Evolutionary conservation across 1,140 invertebrate genomes (phyloP).

Genomic region (Zaprionus vittiger): DNA sequence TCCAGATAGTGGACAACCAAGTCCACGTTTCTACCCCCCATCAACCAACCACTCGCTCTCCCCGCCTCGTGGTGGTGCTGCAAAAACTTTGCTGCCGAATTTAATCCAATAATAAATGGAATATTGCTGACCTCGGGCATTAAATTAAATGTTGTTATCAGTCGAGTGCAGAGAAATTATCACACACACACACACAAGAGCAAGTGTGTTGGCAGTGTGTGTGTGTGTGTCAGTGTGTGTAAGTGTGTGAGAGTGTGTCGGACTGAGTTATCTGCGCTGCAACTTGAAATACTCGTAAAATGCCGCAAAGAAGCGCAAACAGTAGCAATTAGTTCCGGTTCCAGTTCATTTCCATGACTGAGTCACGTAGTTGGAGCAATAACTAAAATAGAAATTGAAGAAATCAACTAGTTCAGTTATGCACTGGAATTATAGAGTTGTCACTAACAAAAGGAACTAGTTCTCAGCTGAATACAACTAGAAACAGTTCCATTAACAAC

Average conservation of each 20-base stretch:
- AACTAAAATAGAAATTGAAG: background rate
- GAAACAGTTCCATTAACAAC: background rate
- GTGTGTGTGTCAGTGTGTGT: background rate
- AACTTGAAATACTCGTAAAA: background rate
- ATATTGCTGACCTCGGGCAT: slow-evolving; percentile 85
- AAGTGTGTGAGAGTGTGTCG: background rate
- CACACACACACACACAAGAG: slow-evolving; percentile 40
- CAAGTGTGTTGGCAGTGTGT: background rate
- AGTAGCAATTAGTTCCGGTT: slow-evolving; percentile 1
- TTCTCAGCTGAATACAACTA: background rate
- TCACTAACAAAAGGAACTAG: background rate
- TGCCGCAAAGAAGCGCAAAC: background rate
- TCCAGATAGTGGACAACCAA: slow-evolving; percentile 60
- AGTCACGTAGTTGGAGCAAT: background rate
- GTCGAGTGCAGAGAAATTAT: slow-evolving; percentile 84
- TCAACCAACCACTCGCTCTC: no score
- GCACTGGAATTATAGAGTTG: background rate
- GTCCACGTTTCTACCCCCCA: background rate
- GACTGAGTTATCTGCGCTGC: background rate
- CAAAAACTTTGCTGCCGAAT: slow-evolving; percentile 82
- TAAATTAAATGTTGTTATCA: slow-evolving; percentile 85
- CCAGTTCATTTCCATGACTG: no score
- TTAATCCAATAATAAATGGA: slow-evolving; percentile 85
- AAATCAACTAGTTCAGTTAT: background rate
- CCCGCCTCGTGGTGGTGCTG: background rate